Base-by-base conservation (phyloP, 2,888 invertebrate genomes). In the Synanthedon vespiformis region DNA sequence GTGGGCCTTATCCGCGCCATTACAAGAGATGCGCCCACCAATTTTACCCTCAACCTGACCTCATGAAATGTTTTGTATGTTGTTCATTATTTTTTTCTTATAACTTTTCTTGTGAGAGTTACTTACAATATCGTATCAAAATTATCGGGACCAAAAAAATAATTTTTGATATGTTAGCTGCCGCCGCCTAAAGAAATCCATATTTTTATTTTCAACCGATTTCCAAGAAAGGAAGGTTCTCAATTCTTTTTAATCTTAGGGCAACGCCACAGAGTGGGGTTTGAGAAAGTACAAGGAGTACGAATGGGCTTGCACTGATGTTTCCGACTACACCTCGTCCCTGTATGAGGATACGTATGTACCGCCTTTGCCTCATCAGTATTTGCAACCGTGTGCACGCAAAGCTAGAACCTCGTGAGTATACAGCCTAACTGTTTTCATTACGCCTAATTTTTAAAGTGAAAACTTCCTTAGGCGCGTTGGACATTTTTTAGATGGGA, bases 261-360 rank as follows among this genome's bases (percentile, higher is more conserved):
- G 88, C 10, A 86, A 88, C 60, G 65, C 76, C 50, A 87, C 87
- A 0, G 81, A 85, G 58, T 88, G 85, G 82, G 88, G 88, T 0
- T 63, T 89, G 53, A 67, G 68, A 47, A 74, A 77, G 41, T 70
- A 65, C 53, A 74, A 81, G 59, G 60, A 80, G 53, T 65, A 82
- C 54, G 80, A 86, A 59, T 89, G 89, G 89, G 72, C 75, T n/a
- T 83, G 85, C 58, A 81, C 82, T 1, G 79, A 79, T 49, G 76
- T 83, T 4, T 86, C 85, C 0, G 86, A 88, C 54, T 85, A 88
- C 61, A 63, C 60, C 6, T 70, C 75, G 0, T 68, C 77, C 0
- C 57, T 77, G 18, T 82, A 83, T 55, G 80, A 85, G 16, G 82
- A 83, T 55, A 78, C 81, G 0, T 89, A 69, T 59, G 58, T 74